phyloP scores from a whole-genome alignment of 1,140 invertebrate genomes.

The Pantala flavescens region DNA sequence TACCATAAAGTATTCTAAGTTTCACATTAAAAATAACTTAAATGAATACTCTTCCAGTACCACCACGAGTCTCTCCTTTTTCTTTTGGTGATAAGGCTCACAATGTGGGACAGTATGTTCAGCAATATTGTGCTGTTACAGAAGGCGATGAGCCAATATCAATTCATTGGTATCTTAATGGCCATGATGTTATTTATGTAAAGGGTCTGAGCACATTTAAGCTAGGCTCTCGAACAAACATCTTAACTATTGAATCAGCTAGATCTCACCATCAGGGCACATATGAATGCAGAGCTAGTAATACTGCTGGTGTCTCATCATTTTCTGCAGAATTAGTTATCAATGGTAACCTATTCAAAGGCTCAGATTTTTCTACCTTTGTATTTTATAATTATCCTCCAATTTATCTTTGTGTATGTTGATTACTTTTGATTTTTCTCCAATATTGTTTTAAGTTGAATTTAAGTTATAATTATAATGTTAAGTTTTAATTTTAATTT shows the following conservation, averaged over 20 bases:
- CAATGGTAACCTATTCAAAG: not conserved
- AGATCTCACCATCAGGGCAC: slow-evolving; percentile 31
- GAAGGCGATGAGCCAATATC: slow-evolving; percentile 65
- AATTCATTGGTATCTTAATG: slow-evolving; percentile 46
- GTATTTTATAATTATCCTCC: no score
- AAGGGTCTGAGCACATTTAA: slow-evolving; percentile 34
- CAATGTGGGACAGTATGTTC: slow-evolving; percentile 36
- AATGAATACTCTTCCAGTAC: slow-evolving; percentile 40
- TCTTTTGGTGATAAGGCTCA: slow-evolving; percentile 53
- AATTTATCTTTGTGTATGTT: no score
- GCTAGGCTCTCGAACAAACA: slow-evolving; percentile 50
- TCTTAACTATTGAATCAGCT: slow-evolving; percentile 34
- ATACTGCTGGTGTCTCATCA: not conserved
- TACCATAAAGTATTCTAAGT: not conserved
- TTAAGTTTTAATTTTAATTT: no score
- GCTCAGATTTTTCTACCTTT: no score
- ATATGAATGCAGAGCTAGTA: slow-evolving; percentile 32
- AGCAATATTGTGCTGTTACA: slow-evolving; percentile 48
- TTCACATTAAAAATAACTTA: slow-evolving; percentile 17
- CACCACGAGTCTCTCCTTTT: slow-evolving; percentile 62
- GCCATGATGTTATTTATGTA: slow-evolving; percentile 20
- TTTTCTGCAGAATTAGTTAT: not conserved
- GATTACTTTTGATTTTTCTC: no score
- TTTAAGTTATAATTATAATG: no score
- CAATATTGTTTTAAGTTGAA: no score